Percentiles rank a stretch among this genome's conserved stretches.
These are phyloP conservation scores for Xenotilapia flavipinnis DNA, from an alignment of 2,113 vertebrate genomes.

Conservation along the genomic window DNA sequence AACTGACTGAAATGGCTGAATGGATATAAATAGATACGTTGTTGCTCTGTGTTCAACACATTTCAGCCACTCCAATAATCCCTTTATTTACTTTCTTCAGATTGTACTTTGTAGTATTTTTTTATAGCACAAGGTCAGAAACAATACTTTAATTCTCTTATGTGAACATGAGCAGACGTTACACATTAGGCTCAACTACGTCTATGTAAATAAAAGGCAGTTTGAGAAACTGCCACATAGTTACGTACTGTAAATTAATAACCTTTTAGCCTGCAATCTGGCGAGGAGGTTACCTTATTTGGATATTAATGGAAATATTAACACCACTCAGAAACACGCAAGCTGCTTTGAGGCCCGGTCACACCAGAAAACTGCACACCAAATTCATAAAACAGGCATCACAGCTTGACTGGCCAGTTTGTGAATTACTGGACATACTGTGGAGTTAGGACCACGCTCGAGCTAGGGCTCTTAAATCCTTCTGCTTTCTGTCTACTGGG, in stretches of 20 bases:
- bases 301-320: constrained; percentile 1
- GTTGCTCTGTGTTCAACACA: not conserved
- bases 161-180: constrained; percentile 15
- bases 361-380: not conserved
- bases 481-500: not conserved
- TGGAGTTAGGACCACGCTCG: not conserved
- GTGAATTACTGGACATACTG: not conserved
- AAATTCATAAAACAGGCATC: not conserved
- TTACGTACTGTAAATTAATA: constrained; percentile 3
- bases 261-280: not conserved
- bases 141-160: not conserved
- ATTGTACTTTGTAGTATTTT: constrained; percentile 19
- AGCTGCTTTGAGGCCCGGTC: constrained; percentile 5
- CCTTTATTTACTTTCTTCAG: not conserved
- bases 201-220: constrained; percentile 6
- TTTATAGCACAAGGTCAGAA: constrained; percentile 18
- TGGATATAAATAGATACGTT: constrained; percentile 30
- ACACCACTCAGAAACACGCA: constrained; percentile 14
- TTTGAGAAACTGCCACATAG: not conserved
- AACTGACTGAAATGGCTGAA: not conserved
- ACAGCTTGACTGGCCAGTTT: not conserved
- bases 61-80: not conserved
- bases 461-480: not conserved
- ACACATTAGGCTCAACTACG: constrained; percentile 15
- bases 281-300: constrained; percentile 15